Evolutionary conservation across 1,140 invertebrate species (phyloP), one percentile per base, ranked within the genome.

Genomic region (Diprion similis): DNA sequence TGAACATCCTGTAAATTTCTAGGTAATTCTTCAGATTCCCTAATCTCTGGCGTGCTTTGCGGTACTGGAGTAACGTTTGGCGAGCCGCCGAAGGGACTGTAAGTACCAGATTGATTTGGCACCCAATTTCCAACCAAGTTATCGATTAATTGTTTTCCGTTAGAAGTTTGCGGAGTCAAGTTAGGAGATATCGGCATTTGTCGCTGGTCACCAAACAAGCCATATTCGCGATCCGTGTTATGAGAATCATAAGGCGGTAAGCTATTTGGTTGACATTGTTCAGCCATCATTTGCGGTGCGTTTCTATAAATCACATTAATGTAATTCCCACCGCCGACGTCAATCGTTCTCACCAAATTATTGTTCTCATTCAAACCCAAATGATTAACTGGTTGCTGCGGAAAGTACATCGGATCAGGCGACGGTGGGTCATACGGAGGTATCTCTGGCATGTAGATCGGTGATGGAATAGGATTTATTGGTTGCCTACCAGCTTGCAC

Each of bases 51-150:
- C 17, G 37, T 73, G 17, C 19, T 19, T 59, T 72, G 69, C 10
- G 74, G 76, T n/a, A 83, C 81, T 11, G 85, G 82, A 19, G 85
- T 84, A 7, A 86, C 82, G 75, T 86, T 87, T 4, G 84, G 83
- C 13, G 87, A 87, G 19, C 88, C 89, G 11, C 93, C 93, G 87
- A 96, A 95, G 9, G 94, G 94, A 73, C 92, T 93, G 81, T 95
- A 96, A n/a, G 93, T 94, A 2, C 93, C 94, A 66, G 90, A 92
- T n/a, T 92, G 91, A 83, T 94, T 95, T 11, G 93, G 93, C 9
- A 91, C 90, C 93, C 94, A 95, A 85, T 95, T 95, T n/a, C 92
- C 93, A 11, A 95, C 90, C 17, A 95, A 87, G 86, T 95, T 94
- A 75, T 95, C 93, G 69, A 95, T 92, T 47, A 92, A 77, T 73